These are phyloP conservation scores for Takifugu flavidus DNA, from an alignment of 2,113 vertebrate species.

Conservation along the genomic window DNA sequence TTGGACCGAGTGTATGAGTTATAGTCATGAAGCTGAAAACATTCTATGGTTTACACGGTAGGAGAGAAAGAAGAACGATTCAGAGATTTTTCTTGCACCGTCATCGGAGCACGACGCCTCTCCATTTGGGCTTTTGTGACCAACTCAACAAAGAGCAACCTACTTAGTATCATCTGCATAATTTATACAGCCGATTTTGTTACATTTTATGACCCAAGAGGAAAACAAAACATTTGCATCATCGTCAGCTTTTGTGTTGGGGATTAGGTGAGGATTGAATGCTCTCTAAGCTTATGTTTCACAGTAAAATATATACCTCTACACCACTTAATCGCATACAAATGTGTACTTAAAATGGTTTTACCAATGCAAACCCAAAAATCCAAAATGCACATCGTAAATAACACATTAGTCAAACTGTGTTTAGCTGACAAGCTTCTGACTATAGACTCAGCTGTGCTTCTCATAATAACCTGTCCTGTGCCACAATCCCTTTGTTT, in stretches of 20 bases:
- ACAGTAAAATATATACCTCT: background rate
- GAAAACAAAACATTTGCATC: background rate
- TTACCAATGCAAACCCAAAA: background rate
- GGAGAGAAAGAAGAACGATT: constrained; percentile 6
- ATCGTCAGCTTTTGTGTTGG: background rate
- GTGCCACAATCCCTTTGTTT: constrained; percentile 67
- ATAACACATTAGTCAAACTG: constrained; percentile 7
- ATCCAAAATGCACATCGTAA: constrained; percentile 3
- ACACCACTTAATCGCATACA: background rate
- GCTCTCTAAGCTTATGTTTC: background rate
- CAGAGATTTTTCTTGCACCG: constrained; percentile 17
- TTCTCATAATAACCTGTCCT: constrained; percentile 68
- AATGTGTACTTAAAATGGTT: background rate
- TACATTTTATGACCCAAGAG: background rate
- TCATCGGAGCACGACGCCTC: constrained; percentile 6
- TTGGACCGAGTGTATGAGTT: too few relatives aligned
- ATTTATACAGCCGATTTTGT: constrained; percentile 14
- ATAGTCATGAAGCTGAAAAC: constrained; percentile 1
- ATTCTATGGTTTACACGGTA: background rate
- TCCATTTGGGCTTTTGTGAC: constrained; percentile 14
- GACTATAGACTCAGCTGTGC: constrained; percentile 46
- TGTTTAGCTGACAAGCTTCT: constrained; percentile 33
- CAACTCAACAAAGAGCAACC: constrained; percentile 10
- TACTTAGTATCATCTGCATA: constrained; percentile 18
- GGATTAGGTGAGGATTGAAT: background rate